Conservation (phyloP, 1,140 invertebrate genomes). For the Archivesica marissinica region DNA sequence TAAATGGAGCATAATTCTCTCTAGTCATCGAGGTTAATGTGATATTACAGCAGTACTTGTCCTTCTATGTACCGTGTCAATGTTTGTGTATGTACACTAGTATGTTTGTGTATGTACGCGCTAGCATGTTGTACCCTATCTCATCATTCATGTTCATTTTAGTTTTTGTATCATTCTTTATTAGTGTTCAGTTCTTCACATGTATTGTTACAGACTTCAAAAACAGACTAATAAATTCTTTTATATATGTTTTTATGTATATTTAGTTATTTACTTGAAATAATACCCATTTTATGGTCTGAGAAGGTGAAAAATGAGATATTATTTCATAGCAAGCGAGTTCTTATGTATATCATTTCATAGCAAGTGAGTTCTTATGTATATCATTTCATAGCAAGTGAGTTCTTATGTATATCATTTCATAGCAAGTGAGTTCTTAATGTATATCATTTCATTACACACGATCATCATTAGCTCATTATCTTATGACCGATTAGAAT, state of each 20-base stretch:
- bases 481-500: not conserved
- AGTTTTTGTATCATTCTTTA: not conserved
- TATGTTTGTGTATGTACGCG: too few relatives aligned
- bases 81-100: too few relatives aligned
- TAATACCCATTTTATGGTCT: too few relatives aligned
- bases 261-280: too few relatives aligned
- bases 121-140: too few relatives aligned
- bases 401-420: not conserved
- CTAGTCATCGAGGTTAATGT: not conserved
- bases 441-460: not conserved
- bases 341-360: too few relatives aligned
- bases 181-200: not conserved
- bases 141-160: not conserved
- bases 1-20: conserved; percentile 2
- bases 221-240: not conserved
- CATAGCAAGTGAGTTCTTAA: not conserved
- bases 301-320: too few relatives aligned
- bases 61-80: not conserved
- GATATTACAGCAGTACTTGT: not conserved
- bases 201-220: not conserved
- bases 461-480: not conserved
- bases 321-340: too few relatives aligned
- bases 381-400: not conserved
- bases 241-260: not conserved
- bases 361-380: too few relatives aligned